Evolutionary conservation across 64 coral and sea anemone species (phyloP).

Genomic region (Dendrophyllia cribrosa): DNA sequence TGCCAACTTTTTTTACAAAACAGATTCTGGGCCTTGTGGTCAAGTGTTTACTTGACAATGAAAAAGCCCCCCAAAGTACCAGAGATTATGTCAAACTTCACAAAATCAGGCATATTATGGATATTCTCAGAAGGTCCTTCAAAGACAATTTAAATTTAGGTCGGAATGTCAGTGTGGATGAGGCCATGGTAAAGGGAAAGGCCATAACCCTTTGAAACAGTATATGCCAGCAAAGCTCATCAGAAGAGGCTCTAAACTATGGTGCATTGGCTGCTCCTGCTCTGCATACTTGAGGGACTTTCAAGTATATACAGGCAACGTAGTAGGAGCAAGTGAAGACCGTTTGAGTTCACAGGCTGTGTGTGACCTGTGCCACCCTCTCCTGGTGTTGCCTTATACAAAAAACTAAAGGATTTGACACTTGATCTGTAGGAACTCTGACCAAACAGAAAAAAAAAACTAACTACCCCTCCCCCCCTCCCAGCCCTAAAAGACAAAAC

Average conservation of each 20-base stretch:
- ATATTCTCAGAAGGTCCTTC: neutral
- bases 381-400: neutral
- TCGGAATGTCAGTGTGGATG: neutral
- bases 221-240: neutral
- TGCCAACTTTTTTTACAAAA: neutral
- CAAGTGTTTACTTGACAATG: conserved; percentile 11
- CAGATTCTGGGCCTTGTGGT: conserved; percentile 6
- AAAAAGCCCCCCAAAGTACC: neutral
- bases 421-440: conserved; percentile 2
- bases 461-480: no score
- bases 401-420: neutral
- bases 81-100: conserved; percentile 2
- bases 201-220: neutral
- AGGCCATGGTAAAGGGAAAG: neutral
- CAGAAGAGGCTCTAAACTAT: neutral
- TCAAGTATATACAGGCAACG: conserved; percentile 9
- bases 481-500: conserved; percentile 10
- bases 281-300: conserved; percentile 39
- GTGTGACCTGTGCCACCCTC: neutral
- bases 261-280: neutral
- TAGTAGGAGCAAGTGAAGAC: neutral
- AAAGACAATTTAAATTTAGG: neutral
- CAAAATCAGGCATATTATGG: neutral
- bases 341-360: neutral
- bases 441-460: conserved; percentile 22